phyloP scores from a whole-genome alignment of 2,113 vertebrate genomes.

The Eudyptes chrysolophus region DNA sequence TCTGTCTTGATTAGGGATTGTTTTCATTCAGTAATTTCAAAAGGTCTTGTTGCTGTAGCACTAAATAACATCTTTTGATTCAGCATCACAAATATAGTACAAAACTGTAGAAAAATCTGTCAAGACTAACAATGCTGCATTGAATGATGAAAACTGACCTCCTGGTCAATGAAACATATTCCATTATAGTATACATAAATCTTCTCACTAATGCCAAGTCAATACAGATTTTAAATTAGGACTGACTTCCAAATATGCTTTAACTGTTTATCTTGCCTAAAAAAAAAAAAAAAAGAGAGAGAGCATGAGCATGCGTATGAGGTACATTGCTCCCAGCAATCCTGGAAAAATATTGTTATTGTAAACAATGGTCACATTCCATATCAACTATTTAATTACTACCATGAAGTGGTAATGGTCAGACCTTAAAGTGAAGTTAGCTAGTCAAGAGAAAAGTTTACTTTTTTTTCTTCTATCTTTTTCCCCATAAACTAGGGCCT shows the following conservation, averaged over 20 bases:
- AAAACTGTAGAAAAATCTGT: not conserved
- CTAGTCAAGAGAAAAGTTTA: not conserved
- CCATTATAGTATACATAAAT: not conserved
- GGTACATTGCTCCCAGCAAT: not conserved
- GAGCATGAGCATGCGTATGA: not conserved
- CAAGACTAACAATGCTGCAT: not conserved
- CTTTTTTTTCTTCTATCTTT: not conserved
- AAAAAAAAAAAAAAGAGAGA: not conserved
- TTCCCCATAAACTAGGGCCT: not conserved
- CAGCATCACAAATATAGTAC: not conserved
- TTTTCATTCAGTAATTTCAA: not conserved
- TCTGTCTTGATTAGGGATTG: not conserved
- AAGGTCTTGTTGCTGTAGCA: not conserved
- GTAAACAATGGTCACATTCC: not conserved
- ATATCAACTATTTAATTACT: not conserved
- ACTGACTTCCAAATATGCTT: not conserved
- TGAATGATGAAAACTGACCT: not conserved
- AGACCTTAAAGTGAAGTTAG: not conserved
- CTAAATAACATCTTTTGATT: not conserved
- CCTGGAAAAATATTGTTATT: not conserved
- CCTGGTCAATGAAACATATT: not conserved
- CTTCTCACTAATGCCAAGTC: not conserved
- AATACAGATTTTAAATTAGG: not conserved
- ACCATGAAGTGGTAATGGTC: not conserved
- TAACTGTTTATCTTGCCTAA: not conserved